Base-by-base conservation (phyloP, 1,140 invertebrate genomes). In the Dysdera silvatica region DNA sequence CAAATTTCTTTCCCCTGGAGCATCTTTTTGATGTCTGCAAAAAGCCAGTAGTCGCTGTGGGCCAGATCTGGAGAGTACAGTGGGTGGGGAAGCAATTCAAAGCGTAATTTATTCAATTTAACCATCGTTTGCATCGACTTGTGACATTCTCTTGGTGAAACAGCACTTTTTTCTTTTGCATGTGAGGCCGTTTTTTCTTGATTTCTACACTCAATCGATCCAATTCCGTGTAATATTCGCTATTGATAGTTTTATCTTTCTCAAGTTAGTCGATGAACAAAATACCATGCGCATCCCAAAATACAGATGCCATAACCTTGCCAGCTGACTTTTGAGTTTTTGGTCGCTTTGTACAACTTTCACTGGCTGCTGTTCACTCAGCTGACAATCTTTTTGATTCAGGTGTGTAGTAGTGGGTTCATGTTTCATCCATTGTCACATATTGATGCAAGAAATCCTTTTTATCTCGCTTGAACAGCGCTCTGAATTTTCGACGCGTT, bases 1-100 rank as follows among this genome's bases (percentile, higher is more conserved):
- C 52, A 37, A 40, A 52, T 52, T 52, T 32, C 26, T 52, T 45
- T 37, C 18, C 33, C 2, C 20, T 3, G 18, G n/a, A 4, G 6
- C 24, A 24, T 1, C 26, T 54, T 14, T 40, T 54, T 54, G 1
- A 54, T 35, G 20, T 23, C 52, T 24, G 18, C 23, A 40, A 54
- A 37, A 18, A 55, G 28, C n/a, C 23, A 35, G 18, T 55, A 76
- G 57, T 75, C 72, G 45, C 68, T 70, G 20, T 74, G 69, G 16
- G 75, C 67, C 40, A 75, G 56, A 61, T 77, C 72, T 31, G 72
- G 70, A 59, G 54, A 68, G 61, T 74, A 76, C 45, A 71, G 72
- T 62, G 75, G 71, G 52, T 77, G 73, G 20, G 35, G 35, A 32
- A 61, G 40, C 20, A 61, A 45, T 54, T 54, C 40, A 10, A 54